Conservation (phyloP, 2,797 vertebrate species). For the Arctocebus calabarensis region DNA sequence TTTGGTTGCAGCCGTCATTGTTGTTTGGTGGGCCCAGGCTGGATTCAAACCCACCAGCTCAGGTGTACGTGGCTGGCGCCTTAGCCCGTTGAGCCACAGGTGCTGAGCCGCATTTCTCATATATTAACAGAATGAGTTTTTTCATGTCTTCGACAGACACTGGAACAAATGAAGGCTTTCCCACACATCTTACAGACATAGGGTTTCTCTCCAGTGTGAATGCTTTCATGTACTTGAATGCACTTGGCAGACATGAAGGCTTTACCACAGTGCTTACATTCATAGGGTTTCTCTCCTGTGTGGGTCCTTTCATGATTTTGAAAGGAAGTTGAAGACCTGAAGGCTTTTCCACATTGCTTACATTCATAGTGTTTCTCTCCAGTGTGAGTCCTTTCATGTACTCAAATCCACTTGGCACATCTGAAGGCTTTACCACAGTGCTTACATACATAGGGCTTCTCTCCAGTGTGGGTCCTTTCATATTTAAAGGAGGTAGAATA, state of each 20-base stretch:
- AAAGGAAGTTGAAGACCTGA: not conserved
- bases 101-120: not conserved
- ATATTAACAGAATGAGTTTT: not conserved
- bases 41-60: no score
- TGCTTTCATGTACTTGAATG: not conserved
- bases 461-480: not conserved
- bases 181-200: not conserved
- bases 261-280: not conserved
- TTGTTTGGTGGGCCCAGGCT: no score
- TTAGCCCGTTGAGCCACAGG: no score
- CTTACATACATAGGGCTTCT: not conserved
- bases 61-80: no score
- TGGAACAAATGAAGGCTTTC: not conserved
- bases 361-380: not conserved
- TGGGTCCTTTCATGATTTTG: not conserved
- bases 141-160: not conserved
- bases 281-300: not conserved
- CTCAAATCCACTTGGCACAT: no score
- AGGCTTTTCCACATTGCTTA: not conserved
- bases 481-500: no score
- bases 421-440: no score
- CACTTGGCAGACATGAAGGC: not conserved
- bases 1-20: no score
- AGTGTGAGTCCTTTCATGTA: no score
- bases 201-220: not conserved